phyloP scores from a whole-genome alignment of 2,888 invertebrate genomes.

The Muschampia staudingeri region DNA sequence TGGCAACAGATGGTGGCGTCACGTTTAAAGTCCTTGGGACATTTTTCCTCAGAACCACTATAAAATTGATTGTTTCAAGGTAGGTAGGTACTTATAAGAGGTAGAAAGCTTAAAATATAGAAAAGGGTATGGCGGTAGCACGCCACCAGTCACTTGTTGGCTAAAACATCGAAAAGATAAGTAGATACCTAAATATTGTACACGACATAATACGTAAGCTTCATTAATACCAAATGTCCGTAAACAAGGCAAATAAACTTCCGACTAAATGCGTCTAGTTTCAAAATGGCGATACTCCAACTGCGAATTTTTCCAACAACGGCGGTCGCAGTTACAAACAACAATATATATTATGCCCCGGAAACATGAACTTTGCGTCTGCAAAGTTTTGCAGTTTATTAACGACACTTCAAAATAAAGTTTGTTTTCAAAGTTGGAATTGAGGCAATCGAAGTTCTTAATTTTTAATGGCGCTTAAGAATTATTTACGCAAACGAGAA shows the following conservation, averaged over 20 bases:
- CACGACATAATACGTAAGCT: too few relatives aligned
- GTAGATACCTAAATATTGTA: too few relatives aligned
- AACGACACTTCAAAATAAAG: conserved; percentile 64
- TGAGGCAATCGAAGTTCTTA: conserved; percentile 36
- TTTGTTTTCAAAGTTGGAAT: conserved; percentile 49
- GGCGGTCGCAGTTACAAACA: conserved; percentile 47
- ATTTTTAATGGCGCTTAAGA: conserved; percentile 21
- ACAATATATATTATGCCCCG: conserved; percentile 53
- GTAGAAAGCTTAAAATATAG: too few relatives aligned
- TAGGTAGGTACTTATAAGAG: too few relatives aligned
- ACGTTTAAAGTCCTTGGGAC: too few relatives aligned
- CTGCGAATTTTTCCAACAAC: conserved; percentile 47
- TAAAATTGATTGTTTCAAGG: too few relatives aligned
- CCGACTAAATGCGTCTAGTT: background rate
- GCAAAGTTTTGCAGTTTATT: conserved; percentile 68
- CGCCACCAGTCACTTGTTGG: too few relatives aligned
- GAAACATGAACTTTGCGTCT: conserved; percentile 67
- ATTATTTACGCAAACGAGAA: conserved; percentile 19
- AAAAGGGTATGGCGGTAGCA: too few relatives aligned
- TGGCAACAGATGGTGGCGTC: too few relatives aligned
- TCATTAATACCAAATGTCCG: background rate
- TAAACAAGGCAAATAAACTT: background rate
- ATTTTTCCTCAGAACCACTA: too few relatives aligned
- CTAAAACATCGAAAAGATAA: too few relatives aligned
- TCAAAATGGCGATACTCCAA: conserved; percentile 41